Evolutionary conservation across 2,797 vertebrate species (phyloP).

Genomic region (Catharus ustulatus): DNA sequence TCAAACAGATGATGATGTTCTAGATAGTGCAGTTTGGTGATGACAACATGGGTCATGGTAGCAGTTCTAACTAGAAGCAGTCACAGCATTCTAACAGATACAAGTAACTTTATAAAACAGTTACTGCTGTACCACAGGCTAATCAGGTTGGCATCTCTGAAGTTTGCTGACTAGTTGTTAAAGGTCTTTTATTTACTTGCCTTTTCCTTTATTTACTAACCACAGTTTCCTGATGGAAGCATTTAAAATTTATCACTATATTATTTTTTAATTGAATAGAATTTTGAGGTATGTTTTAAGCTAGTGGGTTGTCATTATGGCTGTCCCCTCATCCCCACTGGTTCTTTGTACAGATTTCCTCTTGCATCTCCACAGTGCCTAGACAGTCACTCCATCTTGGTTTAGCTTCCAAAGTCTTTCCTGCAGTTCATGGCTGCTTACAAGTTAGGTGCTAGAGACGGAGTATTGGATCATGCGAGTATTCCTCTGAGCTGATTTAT

Average conservation of each 20-base stretch:
- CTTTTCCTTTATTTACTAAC: neutral
- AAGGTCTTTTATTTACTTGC: neutral
- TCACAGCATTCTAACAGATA: neutral
- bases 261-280: neutral
- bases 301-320: neutral
- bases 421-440: neutral
- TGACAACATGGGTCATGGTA: neutral
- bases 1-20: neutral
- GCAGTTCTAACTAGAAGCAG: neutral
- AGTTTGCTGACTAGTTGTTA: neutral
- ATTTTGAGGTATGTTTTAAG: neutral
- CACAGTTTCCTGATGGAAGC: neutral
- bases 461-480: neutral
- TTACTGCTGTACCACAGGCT: neutral
- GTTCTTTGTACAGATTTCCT: neutral
- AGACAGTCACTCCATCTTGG: neutral
- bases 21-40: neutral
- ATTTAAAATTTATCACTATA: neutral
- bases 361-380: neutral
- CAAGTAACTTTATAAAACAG: neutral
- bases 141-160: neutral
- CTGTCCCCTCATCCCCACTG: fast-evolving
- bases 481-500: neutral
- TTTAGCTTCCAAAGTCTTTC: neutral
- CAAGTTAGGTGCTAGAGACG: neutral